A percentile compares a stretch with the other conserved stretches of the same genome.
Conservation (phyloP, 2,888 invertebrate genomes). For the Perithous albicinctus region DNA sequence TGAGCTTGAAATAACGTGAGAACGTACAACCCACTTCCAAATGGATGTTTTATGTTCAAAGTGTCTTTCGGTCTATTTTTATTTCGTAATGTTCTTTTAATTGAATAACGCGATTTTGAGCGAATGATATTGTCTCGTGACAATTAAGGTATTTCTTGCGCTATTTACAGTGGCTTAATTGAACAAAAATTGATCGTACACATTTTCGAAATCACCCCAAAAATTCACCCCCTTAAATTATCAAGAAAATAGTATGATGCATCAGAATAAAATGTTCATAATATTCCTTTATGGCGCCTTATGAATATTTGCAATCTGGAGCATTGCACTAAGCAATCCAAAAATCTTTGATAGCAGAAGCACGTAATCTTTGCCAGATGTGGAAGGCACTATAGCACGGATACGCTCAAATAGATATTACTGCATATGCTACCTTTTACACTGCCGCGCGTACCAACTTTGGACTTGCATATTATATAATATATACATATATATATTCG, state of each 20-base stretch:
- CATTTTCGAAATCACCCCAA: too few relatives aligned
- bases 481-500: slow-evolving; percentile 12
- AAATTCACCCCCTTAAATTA: too few relatives aligned
- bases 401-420: slow-evolving; percentile 60
- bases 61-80: not conserved
- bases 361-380: slow-evolving; percentile 64
- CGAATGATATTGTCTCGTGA: too few relatives aligned
- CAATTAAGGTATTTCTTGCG: too few relatives aligned
- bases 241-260: too few relatives aligned
- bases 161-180: too few relatives aligned
- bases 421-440: slow-evolving; percentile 57
- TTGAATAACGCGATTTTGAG: not conserved
- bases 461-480: slow-evolving; percentile 40
- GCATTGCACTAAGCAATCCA: slow-evolving; percentile 16
- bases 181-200: too few relatives aligned
- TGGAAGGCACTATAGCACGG: slow-evolving; percentile 29
- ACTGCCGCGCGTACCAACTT: slow-evolving; percentile 49
- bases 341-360: slow-evolving; percentile 45
- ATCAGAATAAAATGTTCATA: too few relatives aligned
- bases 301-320: not conserved
- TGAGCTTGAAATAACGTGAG: slow-evolving; percentile 42
- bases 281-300: not conserved
- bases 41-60: slow-evolving; percentile 11
- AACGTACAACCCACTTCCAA: slow-evolving; percentile 17
- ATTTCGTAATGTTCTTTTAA: not conserved